Conservation (phyloP, 2,888 invertebrate genomes). For the Pollenia angustigena region DNA sequence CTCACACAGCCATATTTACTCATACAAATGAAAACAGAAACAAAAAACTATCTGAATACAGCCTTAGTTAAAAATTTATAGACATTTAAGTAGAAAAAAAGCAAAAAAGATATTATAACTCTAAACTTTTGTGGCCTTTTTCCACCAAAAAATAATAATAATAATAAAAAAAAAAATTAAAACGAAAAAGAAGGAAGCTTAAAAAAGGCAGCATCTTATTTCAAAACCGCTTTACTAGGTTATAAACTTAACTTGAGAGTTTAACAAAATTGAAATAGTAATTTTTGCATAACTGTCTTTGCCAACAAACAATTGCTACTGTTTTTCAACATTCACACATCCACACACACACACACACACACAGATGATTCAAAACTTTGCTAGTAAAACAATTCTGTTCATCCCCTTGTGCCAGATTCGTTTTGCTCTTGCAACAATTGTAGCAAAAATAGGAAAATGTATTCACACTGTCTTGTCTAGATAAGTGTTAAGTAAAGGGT, state of each 20-base stretch:
- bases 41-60: constrained; percentile 23
- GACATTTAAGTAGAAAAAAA: constrained; percentile 25
- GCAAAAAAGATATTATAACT: constrained; percentile 30
- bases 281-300: constrained; percentile 72
- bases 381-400: constrained; percentile 24
- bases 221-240: constrained; percentile 69
- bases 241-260: constrained; percentile 67
- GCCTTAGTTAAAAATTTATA: constrained; percentile 65
- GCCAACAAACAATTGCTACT: constrained; percentile 61
- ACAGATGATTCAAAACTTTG: constrained; percentile 34
- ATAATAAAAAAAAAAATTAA: too few relatives aligned
- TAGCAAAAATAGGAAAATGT: constrained; percentile 59
- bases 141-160: constrained; percentile 27
- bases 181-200: constrained; percentile 33
- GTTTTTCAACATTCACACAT: constrained; percentile 1
- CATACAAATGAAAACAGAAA: not conserved
- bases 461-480: constrained; percentile 71
- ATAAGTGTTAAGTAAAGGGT: constrained; percentile 73
- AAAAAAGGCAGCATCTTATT: constrained; percentile 58
- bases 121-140: constrained; percentile 63
- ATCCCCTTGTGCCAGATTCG: constrained; percentile 3
- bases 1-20: not conserved
- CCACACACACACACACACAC: constrained; percentile 16
- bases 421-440: constrained; percentile 37
- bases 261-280: constrained; percentile 72